Evolutionary conservation across 2,888 invertebrate species (phyloP), one percentile per base, ranked within the genome.

Genomic region (Drosophila neonasuta): DNA sequence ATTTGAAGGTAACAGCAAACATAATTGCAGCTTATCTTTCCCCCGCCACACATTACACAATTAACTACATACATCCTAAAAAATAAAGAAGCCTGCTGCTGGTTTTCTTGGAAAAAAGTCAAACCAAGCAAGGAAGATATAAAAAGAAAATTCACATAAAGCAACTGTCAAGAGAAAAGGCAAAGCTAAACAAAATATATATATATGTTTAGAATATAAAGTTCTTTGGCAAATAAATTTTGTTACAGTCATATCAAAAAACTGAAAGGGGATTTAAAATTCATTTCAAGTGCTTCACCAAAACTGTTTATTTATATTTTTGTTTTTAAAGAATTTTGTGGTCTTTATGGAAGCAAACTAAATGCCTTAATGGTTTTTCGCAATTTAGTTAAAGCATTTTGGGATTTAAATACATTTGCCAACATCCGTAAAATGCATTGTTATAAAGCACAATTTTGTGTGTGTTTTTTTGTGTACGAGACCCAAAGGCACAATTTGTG

Each of bases 131-230:
- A 10, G 15, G 11, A 15, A 49, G 8, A 34, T 20, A 1, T 0
- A 24, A 24, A 36, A 13, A 13, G 9, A 34, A 51, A 51, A 51
- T 29, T 10, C 24, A 17, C 50, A 50, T n/a, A 49, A 36, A 5
- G 15, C 10, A n/a, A 30, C 13, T 9, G 30, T 13, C 13, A 15
- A 15, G 0, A 34, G 20, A 34, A 49, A 20, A 17, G n/a, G 11
- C 9, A 51, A 51, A 9, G 6, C 9, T 3, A 24, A 5, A n/a
- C 6, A n/a, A n/a, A 4, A 36, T 4, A 36, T 5, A n/a, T 36
- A n/a, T 24, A 1, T 24, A 24, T 24, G 17, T 20, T 0, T 20
- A 6, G 2, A 6, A 36, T 20, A n/a, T 36, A 51, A 24, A 13
- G 13, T 24, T 13, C 15, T 6, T 10, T 24, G 39, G 20, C 6